Evolutionary conservation across 2,797 vertebrate species (phyloP), one percentile per base, ranked within the genome.

Genomic region (Trichosurus vulpecula): DNA sequence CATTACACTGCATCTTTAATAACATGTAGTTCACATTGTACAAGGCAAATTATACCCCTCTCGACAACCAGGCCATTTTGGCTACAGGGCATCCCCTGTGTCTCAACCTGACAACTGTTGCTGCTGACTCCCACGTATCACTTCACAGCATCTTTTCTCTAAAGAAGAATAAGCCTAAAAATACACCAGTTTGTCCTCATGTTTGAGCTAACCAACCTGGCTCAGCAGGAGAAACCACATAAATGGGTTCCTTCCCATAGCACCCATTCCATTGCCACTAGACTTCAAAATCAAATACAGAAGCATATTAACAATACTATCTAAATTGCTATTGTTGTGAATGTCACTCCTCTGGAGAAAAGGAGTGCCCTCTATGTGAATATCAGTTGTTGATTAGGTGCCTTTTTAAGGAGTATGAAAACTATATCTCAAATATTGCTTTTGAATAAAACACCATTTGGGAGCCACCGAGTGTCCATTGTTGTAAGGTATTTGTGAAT

Each of bases 1-100:
- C 97, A 96, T 96, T 97, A 97, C 95, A 91, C 66, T 13, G 58
- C 55, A 94, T 92, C 51, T 93, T 97, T 97, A 97, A 97, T 97
- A 96, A 91, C 92, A 93, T 96, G 94, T 95, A 96, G 74, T 87
- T 87, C 74, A 61, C 96, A 87, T 6, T 95, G 90, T 91, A 93
- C 97, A 96, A 93, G 92, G 97, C 97, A 97, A 97, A 96, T 96
- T 95, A 96, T 57, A 91, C 94, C 96, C 89, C 95, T 96, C 93
- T 93, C 61, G 91, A 95, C 56, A 89, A 90, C 61, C 92, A 92
- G 93, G 54, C 90, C 91, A 9, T 94, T 96, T 95, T 92, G 74
- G 92, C 90, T 93, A 89, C 90, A 90, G 92, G 96, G 92, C 55
- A 74, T 94, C 95, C 95, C 87, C 93, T 54, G 61, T 55, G 92